phyloP scores from a whole-genome alignment of 2,888 invertebrate genomes.

The Gastrophysa polygoni region DNA sequence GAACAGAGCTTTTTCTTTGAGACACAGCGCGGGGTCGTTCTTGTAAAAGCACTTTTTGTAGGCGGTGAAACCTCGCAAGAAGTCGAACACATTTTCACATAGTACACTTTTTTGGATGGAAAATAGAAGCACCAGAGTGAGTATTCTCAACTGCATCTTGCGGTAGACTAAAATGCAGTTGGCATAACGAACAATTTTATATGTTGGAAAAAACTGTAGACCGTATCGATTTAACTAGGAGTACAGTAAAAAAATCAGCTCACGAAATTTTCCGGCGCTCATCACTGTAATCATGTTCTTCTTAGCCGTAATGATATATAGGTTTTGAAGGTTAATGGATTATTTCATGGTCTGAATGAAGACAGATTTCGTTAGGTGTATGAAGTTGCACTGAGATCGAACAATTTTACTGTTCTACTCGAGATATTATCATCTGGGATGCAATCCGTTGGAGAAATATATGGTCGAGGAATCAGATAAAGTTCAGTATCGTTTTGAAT shows the following conservation, averaged over 20 bases:
- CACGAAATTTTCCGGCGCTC: conserved; percentile 33
- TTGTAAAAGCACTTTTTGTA: conserved; percentile 52
- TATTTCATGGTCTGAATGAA: conserved; percentile 45
- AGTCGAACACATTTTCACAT: conserved; percentile 31
- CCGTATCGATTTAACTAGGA: conserved; percentile 41
- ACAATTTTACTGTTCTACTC: conserved; percentile 21
- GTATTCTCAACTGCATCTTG: conserved; percentile 32
- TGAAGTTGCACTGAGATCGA: conserved; percentile 8
- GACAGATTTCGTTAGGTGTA: conserved; percentile 18
- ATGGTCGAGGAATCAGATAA: neutral
- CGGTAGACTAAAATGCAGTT: conserved; percentile 33
- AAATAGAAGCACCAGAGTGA: conserved; percentile 26
- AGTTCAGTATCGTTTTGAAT: neutral
- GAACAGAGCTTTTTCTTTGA: conserved; percentile 56
- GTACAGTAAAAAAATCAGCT: conserved; percentile 35
- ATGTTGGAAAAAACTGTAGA: conserved; percentile 41
- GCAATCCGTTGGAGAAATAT: neutral
- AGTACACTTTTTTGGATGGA: conserved; percentile 15
- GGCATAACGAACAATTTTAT: conserved; percentile 41
- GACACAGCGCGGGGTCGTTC: conserved; percentile 54
- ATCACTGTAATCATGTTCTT: conserved; percentile 30
- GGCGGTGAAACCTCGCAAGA: conserved; percentile 36
- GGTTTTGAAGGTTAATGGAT: conserved; percentile 40
- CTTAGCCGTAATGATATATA: conserved; percentile 36
- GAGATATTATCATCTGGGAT: neutral